Evolutionary conservation across 2,888 invertebrate species (phyloP).

Genomic region (Lumbricus terrestris): DNA sequence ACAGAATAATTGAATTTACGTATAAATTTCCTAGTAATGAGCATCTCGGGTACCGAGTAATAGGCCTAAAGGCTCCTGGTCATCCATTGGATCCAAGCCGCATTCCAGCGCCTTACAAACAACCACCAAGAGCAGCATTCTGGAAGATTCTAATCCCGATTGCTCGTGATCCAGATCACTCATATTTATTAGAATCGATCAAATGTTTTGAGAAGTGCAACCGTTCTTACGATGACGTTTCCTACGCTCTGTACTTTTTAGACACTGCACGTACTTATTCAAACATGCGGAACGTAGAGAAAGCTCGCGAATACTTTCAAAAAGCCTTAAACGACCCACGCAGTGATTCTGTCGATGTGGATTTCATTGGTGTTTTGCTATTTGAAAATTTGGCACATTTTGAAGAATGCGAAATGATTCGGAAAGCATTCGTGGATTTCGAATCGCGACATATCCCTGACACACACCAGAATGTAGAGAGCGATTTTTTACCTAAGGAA

Average conservation of each 20-base stretch:
- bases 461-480: not conserved
- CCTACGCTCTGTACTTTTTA: not conserved
- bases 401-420: not conserved
- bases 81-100: not conserved
- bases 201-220: not conserved
- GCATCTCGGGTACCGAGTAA: not conserved
- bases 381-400: not conserved
- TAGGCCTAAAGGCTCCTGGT: not conserved
- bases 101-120: not conserved
- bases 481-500: no score
- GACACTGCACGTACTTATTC: not conserved
- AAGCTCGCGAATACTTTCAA: slow-evolving; percentile 3
- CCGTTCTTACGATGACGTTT: not conserved
- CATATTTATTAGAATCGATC: not conserved
- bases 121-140: not conserved
- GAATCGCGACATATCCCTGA: not conserved
- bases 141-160: not conserved
- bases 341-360: not conserved
- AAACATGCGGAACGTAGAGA: not conserved
- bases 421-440: not conserved
- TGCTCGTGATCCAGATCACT: not conserved
- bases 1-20: not conserved
- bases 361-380: not conserved
- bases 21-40: not conserved
- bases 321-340: not conserved